Percentiles rank a stretch among this genome's conserved stretches.
Evolutionary conservation across 2,113 vertebrate species (phyloP).

Genomic region (Prinia subflava): DNA sequence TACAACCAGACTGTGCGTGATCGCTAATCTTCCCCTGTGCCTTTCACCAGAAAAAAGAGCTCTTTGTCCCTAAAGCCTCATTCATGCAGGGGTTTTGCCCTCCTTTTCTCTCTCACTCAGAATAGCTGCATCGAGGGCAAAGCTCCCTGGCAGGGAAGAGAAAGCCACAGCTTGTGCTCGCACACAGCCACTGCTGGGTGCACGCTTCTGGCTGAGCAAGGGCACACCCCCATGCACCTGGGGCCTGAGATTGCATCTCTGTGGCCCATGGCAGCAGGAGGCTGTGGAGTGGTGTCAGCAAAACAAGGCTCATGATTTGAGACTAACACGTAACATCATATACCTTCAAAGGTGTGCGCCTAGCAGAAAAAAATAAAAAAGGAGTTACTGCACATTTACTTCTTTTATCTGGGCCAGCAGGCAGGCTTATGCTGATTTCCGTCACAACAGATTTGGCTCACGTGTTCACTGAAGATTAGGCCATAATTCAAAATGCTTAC

Average conservation of each 20-base stretch:
- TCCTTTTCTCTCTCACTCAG: not conserved
- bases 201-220: not conserved
- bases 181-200: not conserved
- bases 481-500: constrained; percentile 24
- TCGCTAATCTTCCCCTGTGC: not conserved
- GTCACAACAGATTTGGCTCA: not conserved
- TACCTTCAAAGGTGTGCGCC: not conserved
- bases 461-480: constrained; percentile 1
- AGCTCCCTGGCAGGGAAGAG: not conserved
- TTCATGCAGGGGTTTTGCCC: not conserved
- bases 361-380: not conserved
- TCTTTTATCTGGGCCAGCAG: not conserved
- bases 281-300: not conserved
- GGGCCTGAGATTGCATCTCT: not conserved
- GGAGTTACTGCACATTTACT: not conserved
- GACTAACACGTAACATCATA: not conserved
- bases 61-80: constrained; percentile 15
- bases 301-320: not conserved
- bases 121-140: not conserved
- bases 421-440: not conserved
- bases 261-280: not conserved
- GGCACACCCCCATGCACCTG: not conserved
- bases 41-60: not conserved
- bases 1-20: not conserved
- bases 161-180: not conserved